Evolutionary conservation across 2,113 vertebrate species (phyloP).

Genomic region (Carettochelys insculpta): DNA sequence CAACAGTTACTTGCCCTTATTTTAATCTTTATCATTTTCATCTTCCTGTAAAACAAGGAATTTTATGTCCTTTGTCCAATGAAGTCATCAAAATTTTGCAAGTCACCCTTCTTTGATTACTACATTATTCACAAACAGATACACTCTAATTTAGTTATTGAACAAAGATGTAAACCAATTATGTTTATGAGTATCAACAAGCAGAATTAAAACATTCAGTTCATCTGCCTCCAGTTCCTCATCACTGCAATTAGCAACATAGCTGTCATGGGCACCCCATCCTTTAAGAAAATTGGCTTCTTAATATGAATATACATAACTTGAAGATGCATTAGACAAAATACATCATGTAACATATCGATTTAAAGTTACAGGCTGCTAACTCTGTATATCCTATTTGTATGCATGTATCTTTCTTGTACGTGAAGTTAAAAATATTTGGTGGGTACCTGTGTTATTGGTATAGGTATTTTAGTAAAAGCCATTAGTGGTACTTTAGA

Average conservation of each 20-base stretch:
- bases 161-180: conserved; percentile 70
- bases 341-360: too few species aligned
- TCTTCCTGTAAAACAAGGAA: conserved; percentile 44
- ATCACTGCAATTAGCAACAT: conserved; percentile 56
- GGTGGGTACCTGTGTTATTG: too few species aligned
- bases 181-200: conserved; percentile 67
- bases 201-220: conserved; percentile 71
- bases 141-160: conserved; percentile 68
- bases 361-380: too few species aligned
- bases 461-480: too few species aligned
- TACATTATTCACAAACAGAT: conserved; percentile 46
- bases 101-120: conserved; percentile 26
- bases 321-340: too few species aligned
- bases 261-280: too few species aligned
- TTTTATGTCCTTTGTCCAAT: conserved; percentile 64
- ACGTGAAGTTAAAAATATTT: too few species aligned
- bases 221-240: conserved; percentile 50
- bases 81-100: conserved; percentile 52
- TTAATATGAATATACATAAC: too few species aligned
- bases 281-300: too few species aligned
- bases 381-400: too few species aligned
- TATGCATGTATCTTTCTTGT: too few species aligned
- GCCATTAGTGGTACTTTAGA: too few species aligned
- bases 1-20: conserved; percentile 52
- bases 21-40: conserved; percentile 52